Evolutionary conservation across 2,113 vertebrate genomes (phyloP).

Genomic region (Malurus cyaneus): DNA sequence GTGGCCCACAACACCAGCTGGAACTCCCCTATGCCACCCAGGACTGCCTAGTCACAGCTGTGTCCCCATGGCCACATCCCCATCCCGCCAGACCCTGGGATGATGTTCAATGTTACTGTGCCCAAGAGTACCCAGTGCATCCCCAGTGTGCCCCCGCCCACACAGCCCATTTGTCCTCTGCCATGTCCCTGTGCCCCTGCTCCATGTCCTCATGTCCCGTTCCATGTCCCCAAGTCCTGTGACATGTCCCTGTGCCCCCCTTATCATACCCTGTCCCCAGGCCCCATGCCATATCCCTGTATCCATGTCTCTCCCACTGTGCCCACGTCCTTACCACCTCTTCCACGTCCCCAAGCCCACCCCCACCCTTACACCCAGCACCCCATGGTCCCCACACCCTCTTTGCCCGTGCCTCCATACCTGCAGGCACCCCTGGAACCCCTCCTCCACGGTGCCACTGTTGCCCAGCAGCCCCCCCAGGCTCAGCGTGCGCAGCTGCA

Average conservation of each 20-base stretch:
- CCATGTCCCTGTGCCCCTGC: not conserved
- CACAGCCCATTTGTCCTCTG: no score
- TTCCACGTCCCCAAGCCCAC: not conserved
- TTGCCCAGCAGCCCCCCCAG: constrained; percentile 78
- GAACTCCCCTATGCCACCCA: not conserved
- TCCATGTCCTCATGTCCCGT: not conserved
- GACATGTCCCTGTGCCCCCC: no score
- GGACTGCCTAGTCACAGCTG: not conserved
- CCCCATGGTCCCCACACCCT: constrained; percentile 63
- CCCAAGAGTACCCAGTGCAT: not conserved
- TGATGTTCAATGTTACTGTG: not conserved
- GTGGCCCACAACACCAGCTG: no score
- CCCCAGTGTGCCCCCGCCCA: not conserved
- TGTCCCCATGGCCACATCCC: not conserved
- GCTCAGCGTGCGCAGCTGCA: constrained; percentile 80
- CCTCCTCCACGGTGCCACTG: constrained; percentile 75
- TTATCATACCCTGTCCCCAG: not conserved
- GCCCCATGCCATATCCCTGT: not conserved
- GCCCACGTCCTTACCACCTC: not conserved
- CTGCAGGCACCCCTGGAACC: constrained; percentile 91
- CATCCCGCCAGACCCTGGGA: not conserved
- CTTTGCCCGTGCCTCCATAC: not conserved
- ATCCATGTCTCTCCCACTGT: not conserved
- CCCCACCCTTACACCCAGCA: not conserved
- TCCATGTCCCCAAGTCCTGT: not conserved